phyloP scores from a whole-genome alignment of 2,113 vertebrate genomes.

The Atrichornis clamosus region DNA sequence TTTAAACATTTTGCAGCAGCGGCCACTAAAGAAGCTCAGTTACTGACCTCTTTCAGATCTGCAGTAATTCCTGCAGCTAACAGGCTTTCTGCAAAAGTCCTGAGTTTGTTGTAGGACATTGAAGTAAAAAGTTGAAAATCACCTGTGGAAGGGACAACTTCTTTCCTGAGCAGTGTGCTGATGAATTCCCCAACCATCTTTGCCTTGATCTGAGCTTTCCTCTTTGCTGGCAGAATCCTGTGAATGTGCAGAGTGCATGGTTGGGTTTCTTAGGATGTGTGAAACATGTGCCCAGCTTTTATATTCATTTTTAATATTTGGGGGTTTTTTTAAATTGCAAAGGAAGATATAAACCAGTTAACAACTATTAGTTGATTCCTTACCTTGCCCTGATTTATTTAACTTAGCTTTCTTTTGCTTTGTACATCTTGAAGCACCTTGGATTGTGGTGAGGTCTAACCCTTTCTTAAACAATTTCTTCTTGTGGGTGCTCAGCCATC shows the following conservation, averaged over 20 bases:
- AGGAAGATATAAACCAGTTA: background rate
- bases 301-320: background rate
- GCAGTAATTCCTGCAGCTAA: background rate
- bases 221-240: background rate
- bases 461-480: background rate
- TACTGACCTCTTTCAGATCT: background rate
- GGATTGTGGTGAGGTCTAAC: background rate
- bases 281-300: background rate
- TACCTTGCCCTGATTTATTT: background rate
- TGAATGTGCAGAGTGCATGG: background rate
- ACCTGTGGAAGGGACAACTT: background rate
- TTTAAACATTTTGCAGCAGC: background rate
- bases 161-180: slow-evolving; percentile 10
- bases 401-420: background rate
- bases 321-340: background rate
- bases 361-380: background rate
- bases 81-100: background rate
- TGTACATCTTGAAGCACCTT: background rate
- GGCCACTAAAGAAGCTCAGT: background rate
- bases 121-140: slow-evolving; percentile 5
- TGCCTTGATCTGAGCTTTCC: background rate
- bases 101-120: background rate
- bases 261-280: background rate
- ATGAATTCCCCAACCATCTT: slow-evolving; percentile 28
- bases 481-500: background rate